phyloP scores from a whole-genome alignment of 2,113 vertebrate species.

The Cisticola juncidis region DNA sequence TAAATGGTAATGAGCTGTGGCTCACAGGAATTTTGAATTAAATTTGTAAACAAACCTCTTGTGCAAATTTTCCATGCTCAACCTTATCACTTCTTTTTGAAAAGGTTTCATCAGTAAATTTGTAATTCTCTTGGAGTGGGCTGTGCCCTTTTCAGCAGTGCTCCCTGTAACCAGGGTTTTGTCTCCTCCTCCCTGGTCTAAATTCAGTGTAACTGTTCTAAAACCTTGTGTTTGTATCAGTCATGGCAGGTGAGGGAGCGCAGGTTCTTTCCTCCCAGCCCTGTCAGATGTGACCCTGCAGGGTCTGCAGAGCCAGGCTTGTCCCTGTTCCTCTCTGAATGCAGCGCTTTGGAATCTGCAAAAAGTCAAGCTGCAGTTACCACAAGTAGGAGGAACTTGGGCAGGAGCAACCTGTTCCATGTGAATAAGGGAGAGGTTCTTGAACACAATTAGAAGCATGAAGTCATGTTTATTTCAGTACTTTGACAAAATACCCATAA shows the following conservation, averaged over 20 bases:
- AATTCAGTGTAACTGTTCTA: background rate
- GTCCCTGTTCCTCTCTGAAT: background rate
- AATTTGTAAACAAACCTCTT: background rate
- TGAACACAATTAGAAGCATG: slow-evolving; percentile 79
- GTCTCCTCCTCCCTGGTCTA: fast-evolving
- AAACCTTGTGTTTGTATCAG: background rate
- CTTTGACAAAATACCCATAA: slow-evolving; percentile 99
- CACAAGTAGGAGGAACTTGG: background rate
- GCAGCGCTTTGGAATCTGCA: background rate
- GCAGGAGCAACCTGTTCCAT: background rate
- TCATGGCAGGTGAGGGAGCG: background rate
- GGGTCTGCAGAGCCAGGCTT: background rate
- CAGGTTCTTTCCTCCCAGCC: background rate
- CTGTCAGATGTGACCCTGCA: background rate
- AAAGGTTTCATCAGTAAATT: background rate
- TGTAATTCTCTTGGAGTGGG: background rate
- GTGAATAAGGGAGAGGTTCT: background rate
- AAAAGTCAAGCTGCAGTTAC: background rate
- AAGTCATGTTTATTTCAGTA: slow-evolving; percentile 94
- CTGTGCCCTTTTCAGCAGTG: too few relatives aligned
- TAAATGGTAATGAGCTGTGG: background rate
- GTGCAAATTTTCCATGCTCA: background rate
- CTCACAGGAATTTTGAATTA: background rate
- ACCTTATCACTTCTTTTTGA: background rate
- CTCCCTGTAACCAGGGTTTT: background rate